Evolutionary conservation across 2,888 invertebrate genomes (phyloP), one percentile per base, ranked within the genome.

Genomic region (Drosophila buzzatii): DNA sequence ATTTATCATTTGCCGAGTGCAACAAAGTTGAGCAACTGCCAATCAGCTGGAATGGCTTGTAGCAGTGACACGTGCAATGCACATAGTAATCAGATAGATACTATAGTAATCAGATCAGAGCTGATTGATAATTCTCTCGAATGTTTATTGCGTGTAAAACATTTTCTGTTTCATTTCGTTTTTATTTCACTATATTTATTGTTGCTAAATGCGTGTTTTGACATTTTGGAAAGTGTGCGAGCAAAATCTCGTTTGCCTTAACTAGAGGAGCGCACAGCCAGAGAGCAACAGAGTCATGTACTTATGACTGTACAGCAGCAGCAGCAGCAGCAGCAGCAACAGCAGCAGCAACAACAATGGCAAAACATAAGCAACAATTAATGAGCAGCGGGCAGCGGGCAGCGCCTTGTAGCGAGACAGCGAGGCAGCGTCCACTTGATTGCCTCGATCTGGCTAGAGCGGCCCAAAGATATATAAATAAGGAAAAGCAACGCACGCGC

Each of bases 381-480:
- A 79, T 79, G 74, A 79, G 71, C 59, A 44, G 44, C 45, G 33
- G 55, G 23, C 6, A 49, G 23, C 53, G 67, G 61, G 57, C 49
- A 51, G 35, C 45, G 49, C 20, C 37, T 53, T 62, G 45, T 59
- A 70, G 62, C 60, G 80, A 73, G 74, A 64, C 70, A 62, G 70
- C 62, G 83, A 69, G 56, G 68, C 81, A 83, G 75, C 78, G 76
- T 79, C 80, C 83, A 82, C 85, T 86, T 89, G 92, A 90, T 93
- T 91, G 91, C 93, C 93, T 92, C 93, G 92, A 88, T 91, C 88
- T 78, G 88, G 85, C 72, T 80, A 84, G 86, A 84, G 75, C 65
- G 56, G 37, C 20, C 91, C 86, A 71, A 84, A 79, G 73, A 87
- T 85, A 92, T 93, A 93, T 93, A 93, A 93, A 93, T 92, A 92